Percentiles rank a stretch among this genome's conserved stretches.
Evolutionary conservation across 1,140 invertebrate genomes (phyloP).

Genomic region (Pygmarrhopalites habei): DNA sequence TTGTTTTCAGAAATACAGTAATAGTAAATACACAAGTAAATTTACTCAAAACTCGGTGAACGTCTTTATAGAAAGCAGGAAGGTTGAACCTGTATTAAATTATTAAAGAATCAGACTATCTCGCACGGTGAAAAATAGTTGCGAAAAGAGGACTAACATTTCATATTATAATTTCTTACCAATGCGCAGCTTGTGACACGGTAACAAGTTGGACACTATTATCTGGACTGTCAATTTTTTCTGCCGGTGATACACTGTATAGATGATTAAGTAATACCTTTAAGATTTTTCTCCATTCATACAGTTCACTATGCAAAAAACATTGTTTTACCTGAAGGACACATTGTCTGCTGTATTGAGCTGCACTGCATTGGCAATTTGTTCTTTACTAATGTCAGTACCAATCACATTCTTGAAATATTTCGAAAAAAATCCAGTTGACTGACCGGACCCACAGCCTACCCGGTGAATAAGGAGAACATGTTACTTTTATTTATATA

Average conservation of each 20-base stretch:
- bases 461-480: too few relatives aligned
- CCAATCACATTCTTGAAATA: slow-evolving; percentile 46
- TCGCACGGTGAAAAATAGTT: too few relatives aligned
- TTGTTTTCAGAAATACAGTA: too few relatives aligned
- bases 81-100: too few relatives aligned
- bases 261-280: neutral
- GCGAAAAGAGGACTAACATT: too few relatives aligned
- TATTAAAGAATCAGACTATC: too few relatives aligned
- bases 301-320: neutral
- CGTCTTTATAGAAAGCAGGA: slow-evolving; percentile 47
- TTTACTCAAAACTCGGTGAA: slow-evolving; percentile 43
- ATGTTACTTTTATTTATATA: too few relatives aligned
- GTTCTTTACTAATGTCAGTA: slow-evolving; percentile 44
- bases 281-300: neutral
- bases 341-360: slow-evolving; percentile 7
- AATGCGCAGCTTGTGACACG: slow-evolving; percentile 43
- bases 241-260: slow-evolving; percentile 30
- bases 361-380: slow-evolving; percentile 42
- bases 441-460: slow-evolving; percentile 45
- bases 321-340: slow-evolving; percentile 5
- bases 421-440: slow-evolving; percentile 43
- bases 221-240: slow-evolving; percentile 43
- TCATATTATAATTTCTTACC: too few relatives aligned
- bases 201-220: slow-evolving; percentile 43
- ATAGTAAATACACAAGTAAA: too few relatives aligned